Base-by-base conservation (phyloP, 2,113 vertebrate genomes). In the Leucopsar rothschildi region DNA sequence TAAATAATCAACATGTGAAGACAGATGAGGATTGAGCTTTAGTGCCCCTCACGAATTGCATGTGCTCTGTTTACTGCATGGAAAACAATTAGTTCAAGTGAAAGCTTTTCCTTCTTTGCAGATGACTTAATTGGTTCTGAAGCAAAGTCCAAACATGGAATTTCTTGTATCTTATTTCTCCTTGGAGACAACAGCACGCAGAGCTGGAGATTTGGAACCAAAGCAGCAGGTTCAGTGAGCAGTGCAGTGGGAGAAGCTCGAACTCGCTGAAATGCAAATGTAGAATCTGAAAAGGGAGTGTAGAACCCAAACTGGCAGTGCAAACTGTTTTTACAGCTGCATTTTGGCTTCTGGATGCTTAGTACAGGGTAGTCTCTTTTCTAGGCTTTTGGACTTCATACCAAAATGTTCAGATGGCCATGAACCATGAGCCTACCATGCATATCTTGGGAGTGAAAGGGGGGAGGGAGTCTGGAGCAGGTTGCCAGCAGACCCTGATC, bases 1-100 rank as follows among this genome's bases (percentile, higher is more conserved):
- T 92, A 94, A 95, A 75, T 96, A 93, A 93, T 89, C 72, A 93
- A 80, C 86, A 44, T 53, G 31, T 37, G 49, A 91, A 82, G 63
- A 71, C 64, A 84, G 13, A 40, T 3, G 15, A 86, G n/a, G 71
- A 73, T n/a, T 78, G 52, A 85, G 81, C 50, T 93, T 73, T 92
- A 50, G 73, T 76, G 57, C 37, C 37, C 39, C 35, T 85, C 35
- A 42, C 44, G 6, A 78, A 73, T 65, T 61, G 59, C 50, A 21
- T 35, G 42, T 71, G 40, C 42, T 75, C 35, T 77, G 39, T 76
- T 84, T 69, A 27, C 45, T 82, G 52, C 61, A 33, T 10, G 33
- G 50, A 82, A 90, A 70, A 89, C 4, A 10, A 65, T 65, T 55
- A 40, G 14, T 61, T 37, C 47, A 53, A 73, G 79, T 3, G 7